A percentile compares a stretch with the other conserved stretches of the same genome.
These are phyloP conservation scores for Nannoperca obscura DNA, from an alignment of 2,797 vertebrate species.

Conservation along the genomic window DNA sequence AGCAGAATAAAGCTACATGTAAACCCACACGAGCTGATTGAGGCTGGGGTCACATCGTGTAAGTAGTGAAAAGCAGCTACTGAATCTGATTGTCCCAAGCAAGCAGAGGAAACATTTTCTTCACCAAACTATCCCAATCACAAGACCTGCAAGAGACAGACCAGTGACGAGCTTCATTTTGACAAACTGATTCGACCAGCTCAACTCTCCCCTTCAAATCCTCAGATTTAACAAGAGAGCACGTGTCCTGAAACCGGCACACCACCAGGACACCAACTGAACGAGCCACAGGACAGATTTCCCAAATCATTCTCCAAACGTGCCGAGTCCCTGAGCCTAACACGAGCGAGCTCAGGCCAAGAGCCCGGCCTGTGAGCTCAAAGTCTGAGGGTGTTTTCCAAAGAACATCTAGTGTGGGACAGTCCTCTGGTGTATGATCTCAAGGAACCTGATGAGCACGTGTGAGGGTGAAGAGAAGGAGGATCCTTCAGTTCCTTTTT, in stretches of 20 bases:
- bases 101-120: slow-evolving; percentile 9
- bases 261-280: slow-evolving; percentile 24
- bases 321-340: slow-evolving; percentile 27
- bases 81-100: background rate
- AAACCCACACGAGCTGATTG: slow-evolving; percentile 8
- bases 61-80: slow-evolving; percentile 3
- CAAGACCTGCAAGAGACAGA: slow-evolving; percentile 9
- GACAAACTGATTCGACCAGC: slow-evolving; percentile 13
- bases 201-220: slow-evolving; percentile 7
- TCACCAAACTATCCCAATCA: slow-evolving; percentile 20
- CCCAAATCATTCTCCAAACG: slow-evolving; percentile 24
- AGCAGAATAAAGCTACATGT: slow-evolving; percentile 8
- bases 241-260: slow-evolving; percentile 13
- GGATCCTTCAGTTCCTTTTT: slow-evolving; percentile 33
- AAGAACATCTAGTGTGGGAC: slow-evolving; percentile 58
- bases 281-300: slow-evolving; percentile 23
- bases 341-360: slow-evolving; percentile 33
- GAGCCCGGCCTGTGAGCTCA: slow-evolving; percentile 25
- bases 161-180: slow-evolving; percentile 15
- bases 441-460: slow-evolving; percentile 38
- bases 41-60: background rate
- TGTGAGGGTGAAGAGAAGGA: slow-evolving; percentile 42
- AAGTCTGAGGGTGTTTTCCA: slow-evolving; percentile 33
- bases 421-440: slow-evolving; percentile 41
- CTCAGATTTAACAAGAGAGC: slow-evolving; percentile 12